Base-by-base conservation (phyloP, 2,888 invertebrate species). In the Oscheius sp. region DNA sequence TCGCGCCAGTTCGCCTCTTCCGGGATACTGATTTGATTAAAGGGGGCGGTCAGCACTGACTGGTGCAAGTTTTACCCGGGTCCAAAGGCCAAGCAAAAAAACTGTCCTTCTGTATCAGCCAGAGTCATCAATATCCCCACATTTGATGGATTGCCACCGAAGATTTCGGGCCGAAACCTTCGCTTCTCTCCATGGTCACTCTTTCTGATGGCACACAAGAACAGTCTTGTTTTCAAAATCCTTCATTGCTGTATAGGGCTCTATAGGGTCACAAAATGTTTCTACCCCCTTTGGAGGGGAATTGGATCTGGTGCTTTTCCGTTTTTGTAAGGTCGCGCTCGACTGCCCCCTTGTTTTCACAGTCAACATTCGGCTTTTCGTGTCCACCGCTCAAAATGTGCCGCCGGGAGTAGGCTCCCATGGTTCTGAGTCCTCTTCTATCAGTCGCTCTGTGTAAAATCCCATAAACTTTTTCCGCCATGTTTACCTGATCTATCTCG, bases 281-380 rank as follows among this genome's bases (percentile, higher is more conserved):
- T n/a, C 62, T 35, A 2, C 35, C 7, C n/a, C 21, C 42, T n/a
- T 47, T 47, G 21, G 7, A 35, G 11, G 21, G 42, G 42, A 62
- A 62, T 37, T 10, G 57, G n/a, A 21, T 62, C 62, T 29, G 47
- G 37, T 13, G 48, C 29, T 60, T 2, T 51, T 3, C 48, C 50
- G 50, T 48, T 65, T 65, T 65, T 65, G 50, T 48, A 53, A 37
- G 33, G 55, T 55, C 68, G 55, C 42, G 42, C 68, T n/a, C 55
- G 53, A 11, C 35, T 10, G 9, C 53, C 9, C 68, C 55, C 55
- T 29, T 68, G 68, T 68, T 68, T 68, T 68, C 68, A 68, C 55
- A 55, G 68, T 68, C 68, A 68, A 68, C 68, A 68, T 37, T 68
- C 37, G 42, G 68, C 68, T 53, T 53, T 68, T 65, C 65, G 65